Conservation (phyloP, 2,797 vertebrate genomes). For the Fistularia commersonii region DNA sequence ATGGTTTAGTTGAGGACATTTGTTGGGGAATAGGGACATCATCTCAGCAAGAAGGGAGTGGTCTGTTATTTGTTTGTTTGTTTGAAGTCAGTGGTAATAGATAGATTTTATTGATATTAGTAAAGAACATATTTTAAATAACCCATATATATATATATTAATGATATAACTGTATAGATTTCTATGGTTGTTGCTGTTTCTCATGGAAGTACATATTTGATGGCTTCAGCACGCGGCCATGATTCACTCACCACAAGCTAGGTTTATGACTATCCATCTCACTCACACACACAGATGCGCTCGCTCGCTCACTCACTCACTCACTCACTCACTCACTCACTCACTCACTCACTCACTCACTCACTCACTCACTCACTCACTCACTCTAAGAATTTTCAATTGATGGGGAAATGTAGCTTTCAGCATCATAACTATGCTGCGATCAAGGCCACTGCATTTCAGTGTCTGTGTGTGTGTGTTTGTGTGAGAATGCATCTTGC, state of each 20-base stretch:
- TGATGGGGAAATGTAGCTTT: too few species aligned
- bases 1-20: constrained; percentile 39
- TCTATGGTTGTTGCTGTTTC: constrained; percentile 11
- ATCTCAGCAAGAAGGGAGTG: too few species aligned
- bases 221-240: not conserved
- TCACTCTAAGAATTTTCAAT: too few species aligned
- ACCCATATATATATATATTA: constrained; percentile 5
- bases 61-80: not conserved
- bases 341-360: too few species aligned
- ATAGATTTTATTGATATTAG: not conserved
- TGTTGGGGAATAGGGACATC: constrained; percentile 1
- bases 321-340: too few species aligned
- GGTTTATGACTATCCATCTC: constrained; percentile 17
- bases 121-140: constrained; percentile 6
- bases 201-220: constrained; percentile 1
- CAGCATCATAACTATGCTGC: too few species aligned
- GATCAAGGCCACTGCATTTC: too few species aligned
- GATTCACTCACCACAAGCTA: constrained; percentile 21
- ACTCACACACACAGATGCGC: constrained; percentile 14
- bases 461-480: too few species aligned
- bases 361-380: too few species aligned
- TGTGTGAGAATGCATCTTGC: too few species aligned
- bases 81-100: constrained; percentile 16
- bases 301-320: not conserved
- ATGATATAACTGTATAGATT: constrained; percentile 5